Percentiles rank a stretch among this genome's conserved stretches.
phyloP scores from a whole-genome alignment of 2,113 vertebrate genomes.

The Nyctereutes procyonoides region DNA sequence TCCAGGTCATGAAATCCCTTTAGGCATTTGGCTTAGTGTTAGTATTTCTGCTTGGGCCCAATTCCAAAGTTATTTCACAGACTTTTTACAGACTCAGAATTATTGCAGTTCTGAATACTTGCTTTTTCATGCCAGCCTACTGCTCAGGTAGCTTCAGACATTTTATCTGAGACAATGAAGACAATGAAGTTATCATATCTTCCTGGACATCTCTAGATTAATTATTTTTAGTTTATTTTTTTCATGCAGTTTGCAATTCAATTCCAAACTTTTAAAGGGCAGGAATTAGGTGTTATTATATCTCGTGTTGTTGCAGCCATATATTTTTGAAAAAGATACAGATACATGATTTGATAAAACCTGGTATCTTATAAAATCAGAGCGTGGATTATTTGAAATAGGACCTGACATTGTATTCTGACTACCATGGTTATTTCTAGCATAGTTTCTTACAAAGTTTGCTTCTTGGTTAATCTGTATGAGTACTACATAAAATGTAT shows the following conservation, averaged over 20 bases:
- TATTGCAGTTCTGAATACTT: not conserved
- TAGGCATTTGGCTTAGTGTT: not conserved
- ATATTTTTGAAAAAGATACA: not conserved
- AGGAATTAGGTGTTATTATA: not conserved
- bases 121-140: not conserved
- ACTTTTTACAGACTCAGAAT: not conserved
- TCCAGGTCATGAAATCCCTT: not conserved
- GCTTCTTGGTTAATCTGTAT: not conserved
- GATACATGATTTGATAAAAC: slow-evolving; percentile 3
- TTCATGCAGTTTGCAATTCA: not conserved
- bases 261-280: not conserved
- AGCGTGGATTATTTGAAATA: not conserved
- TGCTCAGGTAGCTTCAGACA: not conserved
- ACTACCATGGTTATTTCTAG: not conserved
- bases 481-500: not conserved
- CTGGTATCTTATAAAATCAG: not conserved
- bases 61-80: not conserved
- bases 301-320: not conserved
- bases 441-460: not conserved
- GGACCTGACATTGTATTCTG: not conserved
- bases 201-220: not conserved
- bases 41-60: not conserved
- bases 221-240: too few relatives aligned
- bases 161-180: not conserved
- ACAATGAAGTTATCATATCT: not conserved